Evolutionary conservation across 1,140 invertebrate species (phyloP).

Genomic region (Carposina sasakii): DNA sequence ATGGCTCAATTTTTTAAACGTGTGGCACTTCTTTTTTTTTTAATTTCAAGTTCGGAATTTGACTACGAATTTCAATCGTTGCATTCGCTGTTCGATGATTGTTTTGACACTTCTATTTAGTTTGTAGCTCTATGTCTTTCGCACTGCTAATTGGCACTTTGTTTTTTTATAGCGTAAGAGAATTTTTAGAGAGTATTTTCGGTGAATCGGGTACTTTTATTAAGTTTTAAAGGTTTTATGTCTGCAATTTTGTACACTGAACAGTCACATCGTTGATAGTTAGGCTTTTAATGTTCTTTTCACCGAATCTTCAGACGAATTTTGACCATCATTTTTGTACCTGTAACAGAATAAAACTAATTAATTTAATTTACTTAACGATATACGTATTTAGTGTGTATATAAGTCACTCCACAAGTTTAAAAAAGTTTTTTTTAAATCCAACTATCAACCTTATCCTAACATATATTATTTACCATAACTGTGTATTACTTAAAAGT

Average conservation of each 20-base stretch:
- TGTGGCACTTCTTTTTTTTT: too few species aligned
- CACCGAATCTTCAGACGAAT: conserved; percentile 48
- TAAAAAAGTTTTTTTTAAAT: too few species aligned
- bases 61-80: too few species aligned
- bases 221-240: conserved; percentile 19
- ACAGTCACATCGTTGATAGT: conserved; percentile 44
- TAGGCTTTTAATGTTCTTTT: conserved; percentile 13
- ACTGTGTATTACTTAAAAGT: too few species aligned
- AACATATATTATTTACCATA: too few species aligned
- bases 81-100: conserved; percentile 25
- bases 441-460: too few species aligned
- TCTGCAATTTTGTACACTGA: conserved; percentile 22
- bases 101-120: conserved; percentile 13
- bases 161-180: conserved; percentile 30
- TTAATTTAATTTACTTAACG: too few species aligned
- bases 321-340: conserved; percentile 47
- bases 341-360: conserved; percentile 33
- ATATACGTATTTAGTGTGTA: too few species aligned
- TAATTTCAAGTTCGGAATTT: too few species aligned
- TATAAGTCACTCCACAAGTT: too few species aligned
- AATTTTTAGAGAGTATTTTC: conserved; percentile 53
- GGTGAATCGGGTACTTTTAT: conserved; percentile 15
- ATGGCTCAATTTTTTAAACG: conserved; percentile 17
- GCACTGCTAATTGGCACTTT: conserved; percentile 41
- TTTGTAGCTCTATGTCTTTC: conserved; percentile 21